phyloP scores from a whole-genome alignment of 2,113 vertebrate species.

The Tor tambroides region DNA sequence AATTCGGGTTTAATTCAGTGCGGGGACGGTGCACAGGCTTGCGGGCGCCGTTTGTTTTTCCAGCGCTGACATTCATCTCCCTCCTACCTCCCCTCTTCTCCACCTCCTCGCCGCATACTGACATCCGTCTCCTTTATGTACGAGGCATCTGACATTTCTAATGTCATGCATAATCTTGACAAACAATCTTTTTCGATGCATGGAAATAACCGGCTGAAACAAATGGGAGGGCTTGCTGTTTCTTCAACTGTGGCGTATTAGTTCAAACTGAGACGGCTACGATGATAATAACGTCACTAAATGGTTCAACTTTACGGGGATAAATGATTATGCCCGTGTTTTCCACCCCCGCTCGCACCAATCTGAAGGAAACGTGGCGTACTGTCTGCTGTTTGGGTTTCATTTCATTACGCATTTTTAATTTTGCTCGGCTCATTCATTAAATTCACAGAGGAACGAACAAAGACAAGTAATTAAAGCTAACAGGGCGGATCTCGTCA shows the following conservation, averaged over 20 bases:
- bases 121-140: constrained; percentile 56
- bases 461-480: constrained; percentile 60
- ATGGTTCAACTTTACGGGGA: constrained; percentile 41
- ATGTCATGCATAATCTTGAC: constrained; percentile 55
- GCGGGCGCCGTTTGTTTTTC: constrained; percentile 39
- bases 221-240: constrained; percentile 53
- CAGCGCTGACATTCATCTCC: constrained; percentile 44
- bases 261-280: constrained; percentile 40
- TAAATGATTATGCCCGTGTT: constrained; percentile 51
- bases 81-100: constrained; percentile 43
- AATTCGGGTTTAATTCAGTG: constrained; percentile 53
- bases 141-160: constrained; percentile 50
- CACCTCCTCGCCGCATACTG: constrained; percentile 36
- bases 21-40: constrained; percentile 27
- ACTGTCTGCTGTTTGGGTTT: constrained; percentile 51
- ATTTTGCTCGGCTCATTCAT: constrained; percentile 58
- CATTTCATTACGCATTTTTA: constrained; percentile 56
- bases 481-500: constrained; percentile 46
- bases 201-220: constrained; percentile 50
- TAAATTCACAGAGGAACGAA: constrained; percentile 47
- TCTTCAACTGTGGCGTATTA: constrained; percentile 43
- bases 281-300: constrained; percentile 52
- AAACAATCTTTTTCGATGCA: constrained; percentile 47
- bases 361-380: constrained; percentile 18
- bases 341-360: constrained; percentile 21